Evolutionary conservation across 2,888 invertebrate species (phyloP), one percentile per base, ranked within the genome.

Genomic region (Drosophila barbarae): DNA sequence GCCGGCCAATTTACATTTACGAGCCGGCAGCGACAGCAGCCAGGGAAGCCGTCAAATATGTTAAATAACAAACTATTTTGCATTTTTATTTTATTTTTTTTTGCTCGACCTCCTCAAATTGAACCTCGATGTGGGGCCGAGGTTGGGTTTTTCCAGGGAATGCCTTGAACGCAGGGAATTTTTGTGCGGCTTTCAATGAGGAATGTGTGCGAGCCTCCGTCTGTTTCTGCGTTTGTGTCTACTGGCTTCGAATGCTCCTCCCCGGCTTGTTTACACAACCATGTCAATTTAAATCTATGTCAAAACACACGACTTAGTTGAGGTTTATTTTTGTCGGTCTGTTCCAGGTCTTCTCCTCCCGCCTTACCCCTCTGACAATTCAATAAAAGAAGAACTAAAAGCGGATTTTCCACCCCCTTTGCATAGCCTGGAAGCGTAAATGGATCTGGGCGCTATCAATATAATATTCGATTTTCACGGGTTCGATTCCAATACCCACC

Each of bases 261-360:
- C 36, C 52, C 47, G 30, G 26, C 51, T 58, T 83, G 84, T 85
- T 85, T 85, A 73, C 77, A 71, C 70, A 80, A 69, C 63, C 70
- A 83, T 77, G 80, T 84, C 80, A 85, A 85, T 81, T 85, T 80
- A 81, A 81, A 81, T 81, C 84, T 85, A 84, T 85, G 85, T 85
- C 85, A 85, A 80, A 80, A 80, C 81, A 80, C 77, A 85, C 77
- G 74, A 74, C 84, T 80, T 83, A 85, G 81, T 80, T 80, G 84
- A 85, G 85, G 85, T 80, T 85, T 80, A 85, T 85, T 85, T 84
- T 82, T 72, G 85, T 76, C 71, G 83, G 83, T 79, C 67, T 55
- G 63, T 50, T 60, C 71, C 66, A 50, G 39, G 46, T 67, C 63
- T 52, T 36, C 23, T n/a, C 47, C 51, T 2, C 51, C 23, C n/a